Evolutionary conservation across 2,888 invertebrate species (phyloP).

Genomic region (Quadroppia sp.): DNA sequence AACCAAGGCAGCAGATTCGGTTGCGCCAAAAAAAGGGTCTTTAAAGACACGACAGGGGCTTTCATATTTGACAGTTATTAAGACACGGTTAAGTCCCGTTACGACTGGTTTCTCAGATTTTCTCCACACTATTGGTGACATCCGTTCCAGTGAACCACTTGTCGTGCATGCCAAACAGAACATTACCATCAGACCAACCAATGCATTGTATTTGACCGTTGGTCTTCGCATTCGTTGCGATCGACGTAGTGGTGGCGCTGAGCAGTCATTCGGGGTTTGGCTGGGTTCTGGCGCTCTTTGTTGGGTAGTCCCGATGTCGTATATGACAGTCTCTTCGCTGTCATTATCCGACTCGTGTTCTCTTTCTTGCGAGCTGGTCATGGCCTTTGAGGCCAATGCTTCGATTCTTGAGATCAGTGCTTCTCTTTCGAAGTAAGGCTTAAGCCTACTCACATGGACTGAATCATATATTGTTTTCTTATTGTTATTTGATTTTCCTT

Average conservation of each 20-base stretch:
- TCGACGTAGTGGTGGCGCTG: background rate
- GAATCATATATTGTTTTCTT: background rate
- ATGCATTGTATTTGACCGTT: too few species aligned
- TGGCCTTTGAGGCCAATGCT: background rate
- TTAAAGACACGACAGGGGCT: background rate
- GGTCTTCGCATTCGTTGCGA: background rate
- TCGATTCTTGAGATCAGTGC: background rate
- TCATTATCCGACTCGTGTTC: background rate
- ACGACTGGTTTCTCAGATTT: background rate
- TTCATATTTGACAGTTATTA: background rate
- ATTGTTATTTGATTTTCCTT: background rate
- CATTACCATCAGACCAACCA: background rate
- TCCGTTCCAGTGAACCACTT: background rate
- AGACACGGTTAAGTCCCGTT: background rate
- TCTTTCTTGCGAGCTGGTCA: too few species aligned
- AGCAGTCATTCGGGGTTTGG: background rate
- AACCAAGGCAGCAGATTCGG: too few species aligned
- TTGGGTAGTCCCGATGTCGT: background rate
- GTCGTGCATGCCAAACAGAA: background rate
- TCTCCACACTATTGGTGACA: background rate
- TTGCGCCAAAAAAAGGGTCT: background rate
- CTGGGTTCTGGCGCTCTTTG: background rate
- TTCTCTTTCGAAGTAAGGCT: background rate
- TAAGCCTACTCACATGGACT: constrained; percentile 39
- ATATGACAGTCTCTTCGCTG: background rate